Evolutionary conservation across 2,797 vertebrate genomes (phyloP).

Genomic region (Acestrorhynchus altus): DNA sequence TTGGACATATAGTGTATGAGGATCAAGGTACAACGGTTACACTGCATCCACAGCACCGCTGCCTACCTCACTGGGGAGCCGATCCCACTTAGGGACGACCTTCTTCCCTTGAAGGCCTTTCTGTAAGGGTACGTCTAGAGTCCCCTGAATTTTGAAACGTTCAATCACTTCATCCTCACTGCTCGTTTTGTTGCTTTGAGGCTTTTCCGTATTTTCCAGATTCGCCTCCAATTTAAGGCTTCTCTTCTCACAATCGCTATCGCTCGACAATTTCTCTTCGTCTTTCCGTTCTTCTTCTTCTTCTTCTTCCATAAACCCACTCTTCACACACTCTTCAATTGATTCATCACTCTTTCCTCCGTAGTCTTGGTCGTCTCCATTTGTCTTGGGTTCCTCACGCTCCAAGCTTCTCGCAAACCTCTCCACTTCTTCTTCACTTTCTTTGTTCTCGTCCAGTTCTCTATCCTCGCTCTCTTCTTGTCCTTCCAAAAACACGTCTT

Average conservation of each 20-base stretch:
- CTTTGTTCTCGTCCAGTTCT: background rate
- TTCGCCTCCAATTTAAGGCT: background rate
- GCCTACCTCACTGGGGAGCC: constrained; percentile 53
- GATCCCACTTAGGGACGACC: constrained; percentile 25
- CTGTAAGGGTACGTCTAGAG: background rate
- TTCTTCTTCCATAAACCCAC: no score
- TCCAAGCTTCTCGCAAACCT: background rate
- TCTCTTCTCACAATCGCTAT: background rate
- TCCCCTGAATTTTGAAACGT: background rate
- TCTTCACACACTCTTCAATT: background rate
- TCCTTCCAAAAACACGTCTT: no score
- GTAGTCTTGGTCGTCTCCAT: no score
- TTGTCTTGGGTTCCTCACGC: constrained; percentile 11
- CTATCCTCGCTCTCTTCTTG: background rate
- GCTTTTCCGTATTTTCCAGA: background rate
- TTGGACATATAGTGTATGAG: background rate
- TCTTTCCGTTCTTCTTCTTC: background rate
- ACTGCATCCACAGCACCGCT: constrained; percentile 1
- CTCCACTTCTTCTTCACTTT: background rate
- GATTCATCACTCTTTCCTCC: constrained; percentile 49
- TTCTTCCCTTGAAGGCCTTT: constrained; percentile 18
- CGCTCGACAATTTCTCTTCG: background rate
- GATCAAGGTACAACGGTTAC: background rate
- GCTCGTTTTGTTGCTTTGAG: background rate
- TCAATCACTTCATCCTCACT: constrained; percentile 26